Evolutionary conservation across 2,797 vertebrate genomes (phyloP), one percentile per base, ranked within the genome.

Genomic region (Anableps anableps): DNA sequence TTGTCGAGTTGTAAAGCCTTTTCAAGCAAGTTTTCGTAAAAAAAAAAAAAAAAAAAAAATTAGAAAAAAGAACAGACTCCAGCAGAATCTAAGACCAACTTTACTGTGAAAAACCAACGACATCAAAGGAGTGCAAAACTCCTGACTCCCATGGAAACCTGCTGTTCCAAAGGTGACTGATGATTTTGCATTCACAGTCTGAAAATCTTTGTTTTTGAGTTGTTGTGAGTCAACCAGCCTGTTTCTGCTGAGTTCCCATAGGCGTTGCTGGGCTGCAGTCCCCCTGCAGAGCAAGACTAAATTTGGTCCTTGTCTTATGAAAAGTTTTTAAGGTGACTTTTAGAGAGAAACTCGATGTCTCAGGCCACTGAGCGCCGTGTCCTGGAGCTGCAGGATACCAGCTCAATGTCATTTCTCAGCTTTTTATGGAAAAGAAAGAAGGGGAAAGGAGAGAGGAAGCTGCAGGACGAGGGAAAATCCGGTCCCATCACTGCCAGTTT

Each of bases 361-460:
- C 64, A 23, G 64, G 36, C 64, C 36, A 38, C 36, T 68, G 64
- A 72, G 82, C 75, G 17, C 81, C 81, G 79, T 70, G 79, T 86
- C 82, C 74, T 66, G 68, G 78, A 88, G 77, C 83, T 21, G 38
- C 80, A 47, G 73, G 88, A 90, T 80, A 81, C 80, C 76, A 87
- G 85, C 86, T 90, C 88, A 85, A 55, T 89, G 83, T 90, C 88
- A 88, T 77, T 85, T 86, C 76, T 72, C 85, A 81, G 88, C 82
- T 86, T 87, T 84, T 85, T 81, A 72, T 81, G 16, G 47, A 60
- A 60, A 75, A 72, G 76, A 80, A 85, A 84, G 73, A 75, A 80
- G 62, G 58, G 58, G 80, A 76, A 43, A 73, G 45, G 38, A 70
- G 80, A 75, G 50, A 73, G 41, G 38, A 70, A 51, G 23, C 14